Evolutionary conservation across 2,888 invertebrate genomes (phyloP).

Genomic region (Hydriomena furcata): DNA sequence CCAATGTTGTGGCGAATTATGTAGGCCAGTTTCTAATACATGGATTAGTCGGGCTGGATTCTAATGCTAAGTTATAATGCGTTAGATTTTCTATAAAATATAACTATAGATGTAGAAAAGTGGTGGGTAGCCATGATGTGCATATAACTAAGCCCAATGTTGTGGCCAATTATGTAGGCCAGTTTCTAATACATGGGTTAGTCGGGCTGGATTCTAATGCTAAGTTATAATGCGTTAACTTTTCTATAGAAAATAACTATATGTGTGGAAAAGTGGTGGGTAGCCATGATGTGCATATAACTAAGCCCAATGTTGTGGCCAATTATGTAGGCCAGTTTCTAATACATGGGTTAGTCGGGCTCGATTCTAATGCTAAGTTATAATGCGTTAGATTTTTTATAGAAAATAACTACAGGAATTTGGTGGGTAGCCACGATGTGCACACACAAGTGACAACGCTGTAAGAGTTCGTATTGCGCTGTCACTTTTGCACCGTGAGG

Average conservation of each 20-base stretch:
- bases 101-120: constrained; percentile 53
- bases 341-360: constrained; percentile 47
- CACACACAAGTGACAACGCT: constrained; percentile 72
- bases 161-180: constrained; percentile 63
- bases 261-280: constrained; percentile 71
- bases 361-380: constrained; percentile 59
- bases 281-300: constrained; percentile 84
- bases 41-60: constrained; percentile 52
- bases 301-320: constrained; percentile 78
- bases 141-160: constrained; percentile 82
- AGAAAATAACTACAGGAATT: constrained; percentile 53
- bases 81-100: too few species aligned
- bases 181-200: constrained; percentile 62
- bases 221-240: constrained; percentile 51
- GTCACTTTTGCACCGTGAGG: too few species aligned
- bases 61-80: constrained; percentile 56
- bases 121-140: constrained; percentile 84
- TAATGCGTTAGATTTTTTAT: too few species aligned
- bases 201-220: constrained; percentile 54
- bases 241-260: too few species aligned
- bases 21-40: constrained; percentile 64
- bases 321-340: constrained; percentile 65
- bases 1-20: constrained; percentile 73
- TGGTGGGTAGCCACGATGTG: constrained; percentile 84
- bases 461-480: too few species aligned